A percentile compares a stretch with the other conserved stretches of the same genome.
These are phyloP conservation scores for Bufo bufo DNA, from an alignment of 2,113 vertebrate genomes.

Conservation along the genomic window DNA sequence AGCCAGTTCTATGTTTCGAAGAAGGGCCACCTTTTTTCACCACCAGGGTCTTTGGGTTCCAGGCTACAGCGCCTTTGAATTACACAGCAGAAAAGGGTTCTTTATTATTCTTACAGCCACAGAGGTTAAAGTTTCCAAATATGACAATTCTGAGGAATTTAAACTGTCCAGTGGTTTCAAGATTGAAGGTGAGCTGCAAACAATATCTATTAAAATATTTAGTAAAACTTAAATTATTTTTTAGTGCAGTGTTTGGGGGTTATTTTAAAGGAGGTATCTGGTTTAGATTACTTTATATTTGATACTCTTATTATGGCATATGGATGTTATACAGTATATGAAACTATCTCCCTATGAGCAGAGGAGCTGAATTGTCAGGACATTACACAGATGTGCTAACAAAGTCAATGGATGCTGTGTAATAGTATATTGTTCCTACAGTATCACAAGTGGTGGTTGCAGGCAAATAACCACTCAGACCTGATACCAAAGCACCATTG, in stretches of 20 bases:
- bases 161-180: conserved; percentile 88
- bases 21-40: conserved; percentile 87
- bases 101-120: conserved; percentile 84
- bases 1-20: conserved; percentile 77
- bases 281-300: background rate
- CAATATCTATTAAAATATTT: background rate
- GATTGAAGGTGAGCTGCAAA: conserved; percentile 82
- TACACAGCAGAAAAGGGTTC: conserved; percentile 85
- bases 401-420: too few species aligned
- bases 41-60: conserved; percentile 90
- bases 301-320: background rate
- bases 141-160: conserved; percentile 85
- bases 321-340: too few species aligned
- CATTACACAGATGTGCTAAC: too few species aligned
- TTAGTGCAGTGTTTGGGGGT: background rate
- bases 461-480: too few species aligned
- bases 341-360: too few species aligned
- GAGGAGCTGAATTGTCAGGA: too few species aligned
- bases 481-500: too few species aligned
- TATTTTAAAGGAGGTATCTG: background rate
- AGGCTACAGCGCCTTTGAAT: conserved; percentile 85
- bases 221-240: background rate
- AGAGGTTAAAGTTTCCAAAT: conserved; percentile 79
- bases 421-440: too few species aligned
- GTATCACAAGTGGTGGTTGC: too few species aligned